phyloP scores from a whole-genome alignment of 2,888 invertebrate genomes.

The Branchinecta sandiegonensis region DNA sequence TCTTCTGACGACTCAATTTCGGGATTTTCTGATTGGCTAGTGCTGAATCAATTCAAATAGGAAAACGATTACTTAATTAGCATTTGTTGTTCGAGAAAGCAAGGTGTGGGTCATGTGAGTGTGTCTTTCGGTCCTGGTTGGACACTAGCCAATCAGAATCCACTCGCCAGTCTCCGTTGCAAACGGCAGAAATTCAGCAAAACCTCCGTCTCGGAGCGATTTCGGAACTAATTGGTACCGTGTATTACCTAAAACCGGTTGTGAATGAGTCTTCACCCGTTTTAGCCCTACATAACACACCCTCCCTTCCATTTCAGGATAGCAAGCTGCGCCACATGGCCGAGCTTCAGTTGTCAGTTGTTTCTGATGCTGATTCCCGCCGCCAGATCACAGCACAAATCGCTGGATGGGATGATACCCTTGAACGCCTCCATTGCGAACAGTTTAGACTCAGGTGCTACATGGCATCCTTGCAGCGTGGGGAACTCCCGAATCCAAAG shows the following conservation, averaged over 20 bases:
- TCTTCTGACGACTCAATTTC: no score
- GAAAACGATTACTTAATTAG: no score
- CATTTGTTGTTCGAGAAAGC: no score
- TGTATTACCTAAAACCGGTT: background rate
- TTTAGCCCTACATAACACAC: background rate
- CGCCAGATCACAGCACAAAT: constrained; percentile 87
- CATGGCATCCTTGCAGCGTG: constrained; percentile 89
- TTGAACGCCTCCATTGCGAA: constrained; percentile 89
- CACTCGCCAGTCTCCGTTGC: no score
- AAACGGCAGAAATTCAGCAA: no score
- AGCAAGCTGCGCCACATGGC: constrained; percentile 96
- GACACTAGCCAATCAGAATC: no score
- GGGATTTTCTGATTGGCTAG: no score
- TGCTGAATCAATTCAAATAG: no score
- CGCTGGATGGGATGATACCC: constrained; percentile 89
- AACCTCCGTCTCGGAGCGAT: no score
- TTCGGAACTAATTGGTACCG: no score
- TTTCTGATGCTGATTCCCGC: constrained; percentile 76
- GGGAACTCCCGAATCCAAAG: constrained; percentile 93
- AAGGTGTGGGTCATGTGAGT: no score
- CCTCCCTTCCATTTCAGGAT: constrained; percentile 49
- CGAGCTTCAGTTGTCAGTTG: constrained; percentile 92
- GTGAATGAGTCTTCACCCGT: background rate
- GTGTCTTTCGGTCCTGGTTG: no score
- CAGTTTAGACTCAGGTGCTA: constrained; percentile 91